Evolutionary conservation across 2,888 invertebrate species (phyloP), one percentile per base, ranked within the genome.

Genomic region (Troglohyphantes excavatus): DNA sequence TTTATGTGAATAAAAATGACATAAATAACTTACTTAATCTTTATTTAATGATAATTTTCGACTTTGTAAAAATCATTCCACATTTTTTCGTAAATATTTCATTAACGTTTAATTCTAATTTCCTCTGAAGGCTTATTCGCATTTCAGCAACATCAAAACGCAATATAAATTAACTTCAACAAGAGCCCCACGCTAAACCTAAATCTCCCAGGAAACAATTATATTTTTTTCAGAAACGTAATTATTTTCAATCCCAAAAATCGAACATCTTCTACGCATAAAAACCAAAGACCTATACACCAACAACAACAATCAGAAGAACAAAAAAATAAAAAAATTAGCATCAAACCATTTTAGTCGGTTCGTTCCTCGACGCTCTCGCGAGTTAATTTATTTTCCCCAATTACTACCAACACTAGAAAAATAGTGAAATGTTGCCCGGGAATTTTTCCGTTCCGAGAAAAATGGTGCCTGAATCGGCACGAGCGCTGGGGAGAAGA

Each of bases 311-410:
- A 39, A 46, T 26, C n/a, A 17, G 3, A 27, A 17, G 27, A 6
- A 43, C n/a, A 46, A 72, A 72, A 70, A 59, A 70, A 27, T n/a
- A 39, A 72, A 72, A 72, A 68, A 33, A 70, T n/a, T 26, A 39
- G 26, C n/a, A 21, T 19, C 33, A 70, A 39, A 72, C 79, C 79
- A 67, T 29, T 81, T 81, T 81, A 70, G 53, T 82, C 21, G 59
- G 70, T 33, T 53, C 70, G 21, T 67, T 81, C 27, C 70, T 43
- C 67, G 29, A 72, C 9, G 67, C 46, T 68, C 46, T 39, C 39
- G 39, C 59, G 68, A 70, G 82, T 70, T 82, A 82, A 82, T 82
- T 82, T 82, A 82, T 82, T 82, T 82, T 70, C 82, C 70, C 82
- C 82, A 82, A 82, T 82, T 82, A 82, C 82, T 53, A 82, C 33